A percentile compares a stretch with the other conserved stretches of the same genome.
Evolutionary conservation across 2,113 vertebrate species (phyloP).

Genomic region (Strigops habroptila): DNA sequence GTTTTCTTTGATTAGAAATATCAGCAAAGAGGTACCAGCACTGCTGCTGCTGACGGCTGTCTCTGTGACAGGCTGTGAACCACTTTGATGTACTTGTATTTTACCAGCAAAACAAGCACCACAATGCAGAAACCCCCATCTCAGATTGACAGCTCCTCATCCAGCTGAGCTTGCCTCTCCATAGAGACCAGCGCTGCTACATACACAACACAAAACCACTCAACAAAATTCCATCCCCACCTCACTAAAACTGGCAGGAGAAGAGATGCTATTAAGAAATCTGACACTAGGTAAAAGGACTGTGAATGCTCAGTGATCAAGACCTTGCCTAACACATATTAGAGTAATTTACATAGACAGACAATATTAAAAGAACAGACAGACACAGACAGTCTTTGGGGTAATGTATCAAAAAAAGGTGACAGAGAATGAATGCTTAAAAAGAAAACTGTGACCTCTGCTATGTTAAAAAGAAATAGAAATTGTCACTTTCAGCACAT

Average conservation of each 20-base stretch:
- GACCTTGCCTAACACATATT: neutral
- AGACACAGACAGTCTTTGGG: neutral
- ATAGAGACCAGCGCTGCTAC: neutral
- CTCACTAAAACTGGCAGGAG: neutral
- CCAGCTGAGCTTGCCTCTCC: neutral
- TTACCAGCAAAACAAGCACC: neutral
- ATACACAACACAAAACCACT: neutral
- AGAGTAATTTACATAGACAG: neutral
- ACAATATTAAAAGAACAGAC: neutral
- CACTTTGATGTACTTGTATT: neutral
- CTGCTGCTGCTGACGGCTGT: neutral
- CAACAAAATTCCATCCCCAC: neutral
- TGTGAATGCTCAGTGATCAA: neutral
- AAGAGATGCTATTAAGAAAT: neutral
- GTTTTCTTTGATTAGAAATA: neutral
- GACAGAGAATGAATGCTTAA: neutral
- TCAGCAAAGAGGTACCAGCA: neutral
- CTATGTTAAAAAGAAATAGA: neutral
- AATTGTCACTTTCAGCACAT: neutral
- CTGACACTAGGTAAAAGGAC: neutral
- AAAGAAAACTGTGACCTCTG: slow-evolving; percentile 5
- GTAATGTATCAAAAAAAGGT: slow-evolving; percentile 1
- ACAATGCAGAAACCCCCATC: neutral
- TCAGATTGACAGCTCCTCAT: neutral
- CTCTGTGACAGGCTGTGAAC: neutral